These are phyloP conservation scores for Limnephilus auricula DNA, from an alignment of 2,888 invertebrate species.

Conservation along the genomic window DNA sequence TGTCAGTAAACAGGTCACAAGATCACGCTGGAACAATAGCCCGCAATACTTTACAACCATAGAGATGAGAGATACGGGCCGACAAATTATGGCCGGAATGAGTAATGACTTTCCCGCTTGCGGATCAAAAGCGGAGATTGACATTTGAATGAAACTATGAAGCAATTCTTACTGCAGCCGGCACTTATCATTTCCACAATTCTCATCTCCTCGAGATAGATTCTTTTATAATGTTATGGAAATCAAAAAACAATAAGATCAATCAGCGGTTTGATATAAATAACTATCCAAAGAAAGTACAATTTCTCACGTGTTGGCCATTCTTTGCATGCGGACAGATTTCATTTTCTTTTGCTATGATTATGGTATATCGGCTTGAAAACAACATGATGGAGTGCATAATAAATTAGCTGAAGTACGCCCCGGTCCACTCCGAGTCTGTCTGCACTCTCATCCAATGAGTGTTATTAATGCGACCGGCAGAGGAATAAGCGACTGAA, in stretches of 20 bases:
- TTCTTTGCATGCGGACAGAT: neutral
- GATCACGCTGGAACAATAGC: constrained; percentile 48
- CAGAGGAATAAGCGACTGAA: constrained; percentile 33
- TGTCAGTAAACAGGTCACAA: constrained; percentile 48
- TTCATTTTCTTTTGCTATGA: constrained; percentile 36
- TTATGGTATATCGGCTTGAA: constrained; percentile 6
- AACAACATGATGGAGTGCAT: neutral
- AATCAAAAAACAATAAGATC: neutral
- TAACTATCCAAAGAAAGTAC: neutral
- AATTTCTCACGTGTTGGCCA: neutral
- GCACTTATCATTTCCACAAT: neutral
- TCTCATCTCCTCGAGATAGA: neutral
- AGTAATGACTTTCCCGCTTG: constrained; percentile 28
- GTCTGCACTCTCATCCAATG: constrained; percentile 18
- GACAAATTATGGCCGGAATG: constrained; percentile 44
- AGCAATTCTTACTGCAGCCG: neutral
- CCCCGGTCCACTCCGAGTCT: neutral
- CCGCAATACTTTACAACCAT: neutral
- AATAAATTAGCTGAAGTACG: neutral
- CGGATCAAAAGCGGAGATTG: neutral
- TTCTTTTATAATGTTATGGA: neutral
- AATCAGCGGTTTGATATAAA: neutral
- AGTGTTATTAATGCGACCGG: constrained; percentile 26
- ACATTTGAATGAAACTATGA: constrained; percentile 2
- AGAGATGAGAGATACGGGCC: constrained; percentile 34